Base-by-base conservation (phyloP, 2,113 vertebrate species). In the Diphyllodes magnificus region DNA sequence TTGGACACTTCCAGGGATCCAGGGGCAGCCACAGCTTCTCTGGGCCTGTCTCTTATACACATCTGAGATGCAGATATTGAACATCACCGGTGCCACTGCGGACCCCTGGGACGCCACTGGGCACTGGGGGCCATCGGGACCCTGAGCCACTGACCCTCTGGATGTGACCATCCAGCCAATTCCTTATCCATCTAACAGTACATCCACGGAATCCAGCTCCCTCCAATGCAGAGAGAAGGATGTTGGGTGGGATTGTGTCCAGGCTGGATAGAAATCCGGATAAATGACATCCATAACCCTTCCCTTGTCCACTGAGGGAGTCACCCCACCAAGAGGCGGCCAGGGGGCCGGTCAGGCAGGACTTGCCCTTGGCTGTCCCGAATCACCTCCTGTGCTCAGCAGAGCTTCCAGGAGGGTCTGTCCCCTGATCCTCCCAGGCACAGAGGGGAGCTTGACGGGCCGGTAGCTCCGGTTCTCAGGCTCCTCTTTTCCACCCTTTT, bases 401-500 rank as follows among this genome's bases (percentile, higher is more conserved):
- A 17, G 20, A 56, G 40, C 49, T 24, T 21, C 65, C 75, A 35
- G 56, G 37, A 40, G 51, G 9, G 5, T n/a, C 65, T n/a, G 24
- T 30, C 35, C 28, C 65, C 3, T 7, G 16, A 30, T 7, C 6
- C 5, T 13, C 30, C 42, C 40, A 1, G 50, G 14, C 57, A 22
- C 50, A 7, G 13, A 35, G 33, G 9, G 27, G 14, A 28, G 20
- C 24, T 30, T n/a, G 57, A 2, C 5, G 35, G 39, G 9, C 16
- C 13, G 6, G 4, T 0, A 15, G 47, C 0, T 53, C 17, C 30
- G 22, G 21, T 25, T 7, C 42, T 31, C 42, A 15, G 14, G 30
- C 31, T 40, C 13, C 35, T 63, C 35, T 17, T 49, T 56, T 6
- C 42, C 66, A 13, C 12, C 12, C 28, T n/a, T 47, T 5, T 2